These are phyloP conservation scores for Myoxocephalus aenaeus DNA, from an alignment of 2,797 vertebrate species.

Conservation along the genomic window DNA sequence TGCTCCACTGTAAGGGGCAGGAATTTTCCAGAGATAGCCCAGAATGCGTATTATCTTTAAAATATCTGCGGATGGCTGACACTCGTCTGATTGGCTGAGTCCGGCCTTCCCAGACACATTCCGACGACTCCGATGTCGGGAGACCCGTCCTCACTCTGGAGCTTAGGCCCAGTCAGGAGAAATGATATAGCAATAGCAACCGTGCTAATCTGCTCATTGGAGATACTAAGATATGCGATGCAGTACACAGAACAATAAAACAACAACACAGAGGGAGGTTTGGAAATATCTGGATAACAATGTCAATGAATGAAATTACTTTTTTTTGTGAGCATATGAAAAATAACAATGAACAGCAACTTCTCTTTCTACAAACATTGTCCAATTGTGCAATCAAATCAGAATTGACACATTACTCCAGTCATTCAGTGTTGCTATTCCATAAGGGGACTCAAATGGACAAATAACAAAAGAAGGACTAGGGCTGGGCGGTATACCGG, in stretches of 20 bases:
- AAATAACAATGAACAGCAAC: not conserved
- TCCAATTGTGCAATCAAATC: not conserved
- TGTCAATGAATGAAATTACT: not conserved
- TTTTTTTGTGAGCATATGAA: not conserved
- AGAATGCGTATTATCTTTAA: constrained; percentile 76
- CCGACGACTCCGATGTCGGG: constrained; percentile 1
- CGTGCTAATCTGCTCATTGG: constrained; percentile 28
- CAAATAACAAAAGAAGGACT: not conserved
- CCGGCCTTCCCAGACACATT: constrained; percentile 64
- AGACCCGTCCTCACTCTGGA: constrained; percentile 25
- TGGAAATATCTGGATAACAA: not conserved
- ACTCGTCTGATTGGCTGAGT: constrained; percentile 81
- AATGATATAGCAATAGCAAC: constrained; percentile 26
- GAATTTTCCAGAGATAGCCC: constrained; percentile 78
- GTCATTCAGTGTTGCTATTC: not conserved
- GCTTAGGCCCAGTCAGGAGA: constrained; percentile 27
- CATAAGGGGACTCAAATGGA: not conserved
- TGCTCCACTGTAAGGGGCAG: constrained; percentile 69
- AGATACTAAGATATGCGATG: constrained; percentile 10
- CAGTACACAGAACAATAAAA: not conserved
- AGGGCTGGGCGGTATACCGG: no score
- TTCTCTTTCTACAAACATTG: not conserved
- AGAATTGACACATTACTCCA: not conserved
- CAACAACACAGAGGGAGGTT: not conserved
- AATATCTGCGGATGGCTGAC: constrained; percentile 79